A percentile compares a stretch with the other conserved stretches of the same genome.
These are phyloP conservation scores for Cataglyphis hispanica DNA, from an alignment of 1,140 invertebrate species.

Conservation along the genomic window DNA sequence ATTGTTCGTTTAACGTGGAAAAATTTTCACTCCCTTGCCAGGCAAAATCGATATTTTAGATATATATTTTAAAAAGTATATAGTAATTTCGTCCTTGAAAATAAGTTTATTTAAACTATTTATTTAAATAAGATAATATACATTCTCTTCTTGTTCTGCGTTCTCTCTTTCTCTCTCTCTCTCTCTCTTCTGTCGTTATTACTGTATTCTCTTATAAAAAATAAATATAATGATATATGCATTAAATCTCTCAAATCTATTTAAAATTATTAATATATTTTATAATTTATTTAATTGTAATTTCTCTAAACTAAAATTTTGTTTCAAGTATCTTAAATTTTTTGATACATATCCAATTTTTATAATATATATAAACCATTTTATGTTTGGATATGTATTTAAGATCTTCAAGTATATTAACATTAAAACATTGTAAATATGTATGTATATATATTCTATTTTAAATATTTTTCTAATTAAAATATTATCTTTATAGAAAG, in stretches of 20 bases:
- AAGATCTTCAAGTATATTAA: background rate
- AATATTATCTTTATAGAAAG: background rate
- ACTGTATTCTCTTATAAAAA: too few relatives aligned
- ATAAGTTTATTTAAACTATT: background rate
- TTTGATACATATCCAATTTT: background rate
- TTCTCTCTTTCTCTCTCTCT: too few relatives aligned
- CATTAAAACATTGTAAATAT: constrained; percentile 1
- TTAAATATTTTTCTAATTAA: background rate
- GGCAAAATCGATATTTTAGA: constrained; percentile 35
- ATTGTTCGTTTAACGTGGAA: constrained; percentile 56
- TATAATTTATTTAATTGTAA: too few relatives aligned
- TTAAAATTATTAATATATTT: too few relatives aligned
- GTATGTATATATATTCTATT: background rate
- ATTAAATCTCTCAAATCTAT: too few relatives aligned
- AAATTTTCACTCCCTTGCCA: constrained; percentile 35
- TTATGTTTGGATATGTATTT: background rate
- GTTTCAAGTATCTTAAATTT: background rate
- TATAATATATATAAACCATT: background rate
- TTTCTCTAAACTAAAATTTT: background rate
- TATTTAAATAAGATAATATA: too few relatives aligned
- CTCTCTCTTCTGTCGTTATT: too few relatives aligned
- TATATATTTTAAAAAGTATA: background rate
- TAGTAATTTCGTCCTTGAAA: background rate
- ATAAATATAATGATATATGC: too few relatives aligned
- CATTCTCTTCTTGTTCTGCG: too few relatives aligned